Conservation (phyloP, 2,113 vertebrate genomes). For the Tonatia bakeri region DNA sequence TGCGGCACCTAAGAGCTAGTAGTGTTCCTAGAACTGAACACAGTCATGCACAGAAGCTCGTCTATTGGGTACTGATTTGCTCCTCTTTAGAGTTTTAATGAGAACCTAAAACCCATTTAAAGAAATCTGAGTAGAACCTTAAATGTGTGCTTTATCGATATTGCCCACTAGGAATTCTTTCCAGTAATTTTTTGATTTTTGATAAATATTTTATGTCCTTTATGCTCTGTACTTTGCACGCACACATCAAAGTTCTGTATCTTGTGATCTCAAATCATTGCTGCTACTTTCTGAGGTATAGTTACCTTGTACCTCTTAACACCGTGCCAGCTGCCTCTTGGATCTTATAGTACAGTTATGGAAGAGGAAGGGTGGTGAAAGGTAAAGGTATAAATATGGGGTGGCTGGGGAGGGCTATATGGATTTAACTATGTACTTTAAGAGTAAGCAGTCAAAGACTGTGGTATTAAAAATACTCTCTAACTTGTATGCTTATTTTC, state of each 20-base stretch:
- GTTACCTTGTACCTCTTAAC: background rate
- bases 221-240: background rate
- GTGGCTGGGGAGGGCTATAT: background rate
- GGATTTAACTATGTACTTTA: background rate
- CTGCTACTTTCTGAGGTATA: background rate
- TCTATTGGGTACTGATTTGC: background rate
- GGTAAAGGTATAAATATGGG: background rate
- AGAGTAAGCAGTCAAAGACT: background rate
- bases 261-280: conserved; percentile 2
- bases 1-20: background rate
- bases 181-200: background rate
- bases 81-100: background rate
- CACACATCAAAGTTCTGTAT: background rate
- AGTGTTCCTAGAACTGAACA: background rate
- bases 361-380: conserved; percentile 12
- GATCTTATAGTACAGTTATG: conserved; percentile 20
- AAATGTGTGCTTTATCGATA: background rate
- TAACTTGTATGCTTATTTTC: background rate
- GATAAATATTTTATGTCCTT: background rate
- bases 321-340: background rate
- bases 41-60: background rate
- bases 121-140: background rate
- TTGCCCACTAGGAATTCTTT: background rate
- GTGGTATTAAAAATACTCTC: conserved; percentile 23
- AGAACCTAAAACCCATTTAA: background rate